These are phyloP conservation scores for Serrognathus titanus DNA, from an alignment of 2,888 invertebrate genomes.

Conservation along the genomic window DNA sequence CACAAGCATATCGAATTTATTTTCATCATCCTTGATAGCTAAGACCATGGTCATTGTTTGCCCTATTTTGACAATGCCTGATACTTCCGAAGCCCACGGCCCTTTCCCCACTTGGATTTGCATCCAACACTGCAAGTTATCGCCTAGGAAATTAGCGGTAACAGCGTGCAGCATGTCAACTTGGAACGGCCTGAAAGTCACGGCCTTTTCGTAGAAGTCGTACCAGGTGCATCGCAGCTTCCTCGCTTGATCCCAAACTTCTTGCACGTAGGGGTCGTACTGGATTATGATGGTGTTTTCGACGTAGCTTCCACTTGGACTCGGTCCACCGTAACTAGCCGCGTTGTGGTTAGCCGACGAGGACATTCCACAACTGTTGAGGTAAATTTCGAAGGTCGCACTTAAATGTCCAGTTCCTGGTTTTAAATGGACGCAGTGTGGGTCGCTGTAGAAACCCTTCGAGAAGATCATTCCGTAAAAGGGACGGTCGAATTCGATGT, in stretches of 20 bases:
- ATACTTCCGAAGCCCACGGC: slow-evolving; percentile 96
- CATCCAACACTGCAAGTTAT: slow-evolving; percentile 96
- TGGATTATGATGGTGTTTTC: slow-evolving; percentile 94
- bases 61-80: slow-evolving; percentile 92
- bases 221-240: slow-evolving; percentile 93
- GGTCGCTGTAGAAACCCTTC: slow-evolving; percentile 88
- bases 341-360: slow-evolving; percentile 88
- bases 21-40: slow-evolving; percentile 93
- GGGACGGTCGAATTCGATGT: slow-evolving; percentile 91
- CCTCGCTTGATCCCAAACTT: slow-evolving; percentile 93
- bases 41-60: slow-evolving; percentile 97
- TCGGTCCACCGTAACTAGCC: slow-evolving; percentile 77
- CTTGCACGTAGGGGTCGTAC: slow-evolving; percentile 92
- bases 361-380: slow-evolving; percentile 91
- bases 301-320: slow-evolving; percentile 89
- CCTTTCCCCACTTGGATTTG: slow-evolving; percentile 95
- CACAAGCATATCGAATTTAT: slow-evolving; percentile 93
- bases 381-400: slow-evolving; percentile 89
- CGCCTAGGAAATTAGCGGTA: slow-evolving; percentile 92
- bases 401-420: slow-evolving; percentile 88
- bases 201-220: slow-evolving; percentile 93
- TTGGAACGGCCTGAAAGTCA: slow-evolving; percentile 92
- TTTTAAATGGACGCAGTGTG: slow-evolving; percentile 87
- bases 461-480: slow-evolving; percentile 96
- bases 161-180: slow-evolving; percentile 94